Base-by-base conservation (phyloP, 1,140 invertebrate species). In the Pogonomyrmex barbatus region DNA sequence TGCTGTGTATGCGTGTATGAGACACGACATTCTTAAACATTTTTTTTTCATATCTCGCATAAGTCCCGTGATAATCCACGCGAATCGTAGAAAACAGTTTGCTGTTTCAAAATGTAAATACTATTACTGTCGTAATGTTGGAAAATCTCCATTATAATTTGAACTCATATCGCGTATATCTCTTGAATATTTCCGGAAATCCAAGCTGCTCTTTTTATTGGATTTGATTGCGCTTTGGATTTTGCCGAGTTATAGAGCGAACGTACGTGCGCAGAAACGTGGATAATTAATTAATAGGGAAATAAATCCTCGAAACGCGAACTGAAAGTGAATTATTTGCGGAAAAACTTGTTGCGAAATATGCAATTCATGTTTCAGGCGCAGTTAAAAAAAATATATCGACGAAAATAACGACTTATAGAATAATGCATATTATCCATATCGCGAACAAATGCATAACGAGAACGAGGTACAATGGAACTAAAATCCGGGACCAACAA, bases 21-120 rank as follows among this genome's bases (percentile, higher is more conserved):
- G n/a, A 14, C 30, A 54, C 9, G 54, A 36, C 56, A 39, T 70
- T 42, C 50, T 36, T 14, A 45, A 81, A 81, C 78, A 81, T 81
- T 81, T 81, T 81, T 81, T 81, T 81, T 81, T 81, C 65, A 71
- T 56, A 81, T 81, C 39, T 81, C 36, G 39, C 65, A 45, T 9
- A 39, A 81, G 50, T 39, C 14, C 36, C 30, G 50, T 71, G 65
- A 81, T 81, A 81, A 81, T 81, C 65, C 50, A 36, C 24, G 50
- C 78, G 24, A 30, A 24, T 36, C 24, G 17, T 50, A 36, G 76
- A 56, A 24, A 70, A 81, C 78, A 58, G 50, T 14, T 67, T 68
- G 65, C 78, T 81, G 71, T 70, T 81, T 65, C 65, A 81, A 81
- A 79, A 81, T 81, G 78, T 81, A 81, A 81, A 81, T 81, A 39